Evolutionary conservation across 2,797 vertebrate genomes (phyloP).

Genomic region (Serranus cabrilla): DNA sequence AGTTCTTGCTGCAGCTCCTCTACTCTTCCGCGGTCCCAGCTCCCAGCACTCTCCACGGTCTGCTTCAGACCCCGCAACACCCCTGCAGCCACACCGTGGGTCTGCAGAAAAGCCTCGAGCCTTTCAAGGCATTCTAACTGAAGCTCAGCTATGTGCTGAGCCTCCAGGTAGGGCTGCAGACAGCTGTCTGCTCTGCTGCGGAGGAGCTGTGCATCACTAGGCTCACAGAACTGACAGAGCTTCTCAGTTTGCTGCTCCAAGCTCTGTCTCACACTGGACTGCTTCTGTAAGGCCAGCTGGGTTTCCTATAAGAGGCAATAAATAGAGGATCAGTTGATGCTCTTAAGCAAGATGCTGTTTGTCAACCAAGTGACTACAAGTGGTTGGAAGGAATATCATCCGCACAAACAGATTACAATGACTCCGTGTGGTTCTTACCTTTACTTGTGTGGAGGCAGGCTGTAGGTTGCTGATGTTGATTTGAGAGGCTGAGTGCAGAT

Average conservation of each 20-base stretch:
- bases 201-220: constrained; percentile 86
- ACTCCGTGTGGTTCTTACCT: constrained; percentile 83
- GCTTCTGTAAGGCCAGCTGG: constrained; percentile 82
- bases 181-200: constrained; percentile 89
- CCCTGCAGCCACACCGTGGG: constrained; percentile 76
- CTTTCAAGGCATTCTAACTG: constrained; percentile 88
- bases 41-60: constrained; percentile 90
- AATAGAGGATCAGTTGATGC: constrained; percentile 10
- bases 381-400: background rate
- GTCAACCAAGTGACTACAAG: background rate
- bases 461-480: constrained; percentile 88
- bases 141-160: constrained; percentile 86
- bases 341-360: constrained; percentile 8
- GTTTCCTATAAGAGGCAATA: constrained; percentile 85
- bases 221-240: constrained; percentile 87
- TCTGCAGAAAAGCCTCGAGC: constrained; percentile 88
- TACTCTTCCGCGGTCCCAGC: constrained; percentile 90
- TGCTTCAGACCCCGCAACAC: constrained; percentile 88
- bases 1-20: constrained; percentile 91
- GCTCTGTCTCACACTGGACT: constrained; percentile 79
- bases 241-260: constrained; percentile 87
- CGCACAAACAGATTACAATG: background rate
- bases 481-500: constrained; percentile 89
- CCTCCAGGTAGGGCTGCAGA: constrained; percentile 91
- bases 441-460: constrained; percentile 83